Evolutionary conservation across 2,888 invertebrate genomes (phyloP), one percentile per base, ranked within the genome.

Genomic region (Anoplius nigerrimus): DNA sequence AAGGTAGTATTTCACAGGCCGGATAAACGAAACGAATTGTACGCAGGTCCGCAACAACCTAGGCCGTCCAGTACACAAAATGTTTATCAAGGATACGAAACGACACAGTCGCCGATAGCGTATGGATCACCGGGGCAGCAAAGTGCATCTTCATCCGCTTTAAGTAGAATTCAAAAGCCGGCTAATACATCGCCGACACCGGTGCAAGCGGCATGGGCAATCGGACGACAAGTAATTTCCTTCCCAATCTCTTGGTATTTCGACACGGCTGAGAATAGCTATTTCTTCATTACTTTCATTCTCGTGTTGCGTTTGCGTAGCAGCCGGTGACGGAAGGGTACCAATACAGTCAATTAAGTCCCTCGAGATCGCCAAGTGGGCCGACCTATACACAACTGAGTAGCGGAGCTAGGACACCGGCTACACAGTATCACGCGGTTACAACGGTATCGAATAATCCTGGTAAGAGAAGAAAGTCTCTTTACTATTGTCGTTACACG

Each of bases 381-480:
- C 95, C 95, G 21, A 95, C 95, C 0, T 95, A 95, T 85, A 95
- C 95, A 13, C 95, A 95, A 85, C 89, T 95, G 18, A 93, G 94
- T 84, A 93, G 93, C 43, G 93, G 93, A 46, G 91, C 92, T 71
- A 89, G 91, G 45, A 90, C 91, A 42, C 91, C 91, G 48, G 87
- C 90, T 52, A 82, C 90, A 1, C 87, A 89, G 58, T 91, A 92
- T 84, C 91, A 91, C 78, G 88, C 90, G 67, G 88, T 89, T 82
- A 86, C 88, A 74, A 84, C 89, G 83, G 86, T 87, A 85, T 85
- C 89, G 88, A 88, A 87, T 84, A 86, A 88, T 84, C 84, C 89
- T 79, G 86, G 89, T 88, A 78, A 81, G 72, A 34, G 3, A 51
- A 51, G 57, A 27, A 22, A 2, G 24, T 52, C 4, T 5, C n/a